These are phyloP conservation scores for Ptiloglossa arizonensis DNA, from an alignment of 1,140 invertebrate species.

Conservation along the genomic window DNA sequence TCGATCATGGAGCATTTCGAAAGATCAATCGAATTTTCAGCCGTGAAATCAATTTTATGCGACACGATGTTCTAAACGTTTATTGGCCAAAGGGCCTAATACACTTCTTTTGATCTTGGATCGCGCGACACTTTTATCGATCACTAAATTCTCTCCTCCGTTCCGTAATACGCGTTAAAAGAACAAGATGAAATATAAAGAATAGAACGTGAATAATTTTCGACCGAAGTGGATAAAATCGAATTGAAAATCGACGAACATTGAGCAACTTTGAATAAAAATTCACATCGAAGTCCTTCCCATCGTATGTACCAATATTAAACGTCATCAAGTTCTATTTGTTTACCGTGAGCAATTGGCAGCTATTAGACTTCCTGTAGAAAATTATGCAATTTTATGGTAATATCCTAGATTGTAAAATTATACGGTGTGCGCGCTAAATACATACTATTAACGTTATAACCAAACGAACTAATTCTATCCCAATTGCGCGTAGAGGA, in stretches of 20 bases:
- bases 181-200: neutral
- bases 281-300: neutral
- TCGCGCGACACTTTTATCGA: neutral
- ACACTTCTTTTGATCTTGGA: neutral
- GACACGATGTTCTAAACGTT: conserved; percentile 51
- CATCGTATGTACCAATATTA: neutral
- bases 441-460: no score
- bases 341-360: neutral
- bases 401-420: conserved; percentile 1
- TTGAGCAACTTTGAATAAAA: neutral
- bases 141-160: neutral
- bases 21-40: neutral
- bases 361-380: neutral
- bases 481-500: neutral
- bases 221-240: neutral
- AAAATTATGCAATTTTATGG: neutral
- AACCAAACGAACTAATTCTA: no score
- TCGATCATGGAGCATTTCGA: neutral
- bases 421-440: neutral
- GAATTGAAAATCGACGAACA: neutral
- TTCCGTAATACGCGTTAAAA: accelerated
- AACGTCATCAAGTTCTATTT: neutral
- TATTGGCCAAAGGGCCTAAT: neutral
- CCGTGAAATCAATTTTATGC: neutral
- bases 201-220: neutral